Conservation (phyloP, 2,797 vertebrate species). For the Manis pentadactyla region DNA sequence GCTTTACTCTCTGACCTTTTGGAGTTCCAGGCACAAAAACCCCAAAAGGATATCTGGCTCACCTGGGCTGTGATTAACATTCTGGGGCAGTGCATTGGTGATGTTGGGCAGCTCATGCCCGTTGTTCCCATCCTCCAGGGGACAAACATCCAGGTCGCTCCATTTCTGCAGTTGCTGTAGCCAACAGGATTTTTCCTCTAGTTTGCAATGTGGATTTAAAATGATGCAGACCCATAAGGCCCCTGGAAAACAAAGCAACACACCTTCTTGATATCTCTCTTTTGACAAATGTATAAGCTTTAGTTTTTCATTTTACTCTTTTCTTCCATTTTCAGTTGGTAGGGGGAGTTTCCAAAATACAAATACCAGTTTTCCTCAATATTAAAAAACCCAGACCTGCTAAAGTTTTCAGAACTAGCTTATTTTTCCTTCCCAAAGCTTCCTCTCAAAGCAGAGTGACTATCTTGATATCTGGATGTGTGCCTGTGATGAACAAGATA, state of each 20-base stretch:
- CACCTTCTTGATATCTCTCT: constrained; percentile 46
- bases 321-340: constrained; percentile 6
- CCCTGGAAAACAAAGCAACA: constrained; percentile 87
- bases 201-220: constrained; percentile 98
- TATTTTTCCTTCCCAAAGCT: constrained; percentile 37
- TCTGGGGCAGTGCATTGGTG: constrained; percentile 97
- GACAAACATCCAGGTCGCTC: constrained; percentile 97
- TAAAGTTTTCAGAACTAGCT: constrained; percentile 45
- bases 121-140: constrained; percentile 97
- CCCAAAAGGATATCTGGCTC: constrained; percentile 72
- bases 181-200: constrained; percentile 97
- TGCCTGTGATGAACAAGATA: constrained; percentile 5
- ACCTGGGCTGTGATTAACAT: constrained; percentile 93
- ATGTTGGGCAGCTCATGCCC: constrained; percentile 98
- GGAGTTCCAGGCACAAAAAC: constrained; percentile 40
- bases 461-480: not conserved
- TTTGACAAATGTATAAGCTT: constrained; percentile 22
- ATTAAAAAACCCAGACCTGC: not conserved
- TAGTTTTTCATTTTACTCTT: constrained; percentile 47
- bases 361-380: constrained; percentile 21
- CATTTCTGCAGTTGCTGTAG: constrained; percentile 97
- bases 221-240: constrained; percentile 99
- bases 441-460: constrained; percentile 22
- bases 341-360: constrained; percentile 54
- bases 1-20: not conserved